phyloP scores from a whole-genome alignment of 2,888 invertebrate genomes.

The Lasioglossum vierecki region DNA sequence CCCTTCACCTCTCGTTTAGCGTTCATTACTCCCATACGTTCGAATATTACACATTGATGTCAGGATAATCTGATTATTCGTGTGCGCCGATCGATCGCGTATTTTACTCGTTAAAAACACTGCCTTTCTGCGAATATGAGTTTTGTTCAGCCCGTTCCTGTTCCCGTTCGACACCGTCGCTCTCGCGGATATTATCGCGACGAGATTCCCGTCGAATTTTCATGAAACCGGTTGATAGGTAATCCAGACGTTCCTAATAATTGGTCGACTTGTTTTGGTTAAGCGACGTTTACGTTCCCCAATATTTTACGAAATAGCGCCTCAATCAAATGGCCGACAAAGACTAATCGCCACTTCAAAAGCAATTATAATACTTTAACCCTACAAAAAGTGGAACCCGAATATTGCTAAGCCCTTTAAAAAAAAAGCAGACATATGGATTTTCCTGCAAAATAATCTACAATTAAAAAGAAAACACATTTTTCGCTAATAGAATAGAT shows the following conservation, averaged over 20 bases:
- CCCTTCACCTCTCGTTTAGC: conserved; percentile 58
- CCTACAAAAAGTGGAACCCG: too few species aligned
- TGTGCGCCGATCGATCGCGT: conserved; percentile 45
- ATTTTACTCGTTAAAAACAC: conserved; percentile 54
- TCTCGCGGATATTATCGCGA: conserved; percentile 11
- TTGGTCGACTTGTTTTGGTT: background rate
- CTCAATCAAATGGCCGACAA: background rate
- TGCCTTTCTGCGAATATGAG: conserved; percentile 28
- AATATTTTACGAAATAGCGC: background rate
- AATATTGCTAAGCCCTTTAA: too few species aligned
- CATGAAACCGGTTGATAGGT: background rate
- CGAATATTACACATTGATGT: conserved; percentile 58
- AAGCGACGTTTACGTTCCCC: background rate
- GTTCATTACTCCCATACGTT: conserved; percentile 49
- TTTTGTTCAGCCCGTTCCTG: conserved; percentile 7
- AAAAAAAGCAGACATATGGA: too few species aligned
- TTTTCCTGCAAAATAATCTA: too few species aligned
- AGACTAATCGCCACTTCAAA: background rate
- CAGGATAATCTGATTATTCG: conserved; percentile 58
- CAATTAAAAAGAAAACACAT: too few species aligned
- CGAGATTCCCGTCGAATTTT: conserved; percentile 7
- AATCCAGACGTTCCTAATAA: conserved; percentile 7
- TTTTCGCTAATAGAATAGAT: too few species aligned
- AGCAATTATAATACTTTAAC: too few species aligned
- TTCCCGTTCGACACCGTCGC: background rate